Evolutionary conservation across 2,113 vertebrate species (phyloP), one percentile per base, ranked within the genome.

Genomic region (Xiphophorus maculatus): DNA sequence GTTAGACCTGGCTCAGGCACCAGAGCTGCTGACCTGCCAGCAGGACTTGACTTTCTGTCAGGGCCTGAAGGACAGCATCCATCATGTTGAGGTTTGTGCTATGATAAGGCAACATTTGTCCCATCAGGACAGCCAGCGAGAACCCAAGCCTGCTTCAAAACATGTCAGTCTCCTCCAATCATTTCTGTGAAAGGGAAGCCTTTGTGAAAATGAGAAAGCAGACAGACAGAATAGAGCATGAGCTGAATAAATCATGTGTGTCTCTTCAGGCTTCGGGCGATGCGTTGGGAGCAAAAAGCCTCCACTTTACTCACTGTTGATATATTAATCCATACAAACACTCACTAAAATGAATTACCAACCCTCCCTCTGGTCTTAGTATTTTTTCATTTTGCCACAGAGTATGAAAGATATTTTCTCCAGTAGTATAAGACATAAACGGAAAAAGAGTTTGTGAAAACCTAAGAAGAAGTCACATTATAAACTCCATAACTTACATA

Each of bases 281-380:
- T 69, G 73, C 74, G 37, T 71, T 64, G 82, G 25, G 22, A 74
- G 73, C 61, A 71, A 74, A 64, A 77, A 69, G 15, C 48, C 62
- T 60, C 77, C 30, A n/a, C 35, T 6, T 72, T 60, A 30, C 60
- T 87, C 40, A 37, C 37, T 60, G 44, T 51, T 71, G 58, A 63
- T 83, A 68, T 66, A 63, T 58, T 75, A 58, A 63, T 62, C 51
- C 61, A 61, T 25, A 66, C 61, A 83, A 51, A 44, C 78, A 79
- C 80, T 76, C 62, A 70, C 61, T 64, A 27, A 81, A 78, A 84
- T 79, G n/a, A 80, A 86, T 82, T n/a, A 85, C 75, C 83, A 69
- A 66, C 32, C 32, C 64, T 74, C 80, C 74, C 29, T 17, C 6
- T 37, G 3, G 35, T 69, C 66, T 44, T 42, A 69, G 73, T 69